These are phyloP conservation scores for Batillaria attramentaria DNA, from an alignment of 1,140 invertebrate genomes.

Conservation along the genomic window DNA sequence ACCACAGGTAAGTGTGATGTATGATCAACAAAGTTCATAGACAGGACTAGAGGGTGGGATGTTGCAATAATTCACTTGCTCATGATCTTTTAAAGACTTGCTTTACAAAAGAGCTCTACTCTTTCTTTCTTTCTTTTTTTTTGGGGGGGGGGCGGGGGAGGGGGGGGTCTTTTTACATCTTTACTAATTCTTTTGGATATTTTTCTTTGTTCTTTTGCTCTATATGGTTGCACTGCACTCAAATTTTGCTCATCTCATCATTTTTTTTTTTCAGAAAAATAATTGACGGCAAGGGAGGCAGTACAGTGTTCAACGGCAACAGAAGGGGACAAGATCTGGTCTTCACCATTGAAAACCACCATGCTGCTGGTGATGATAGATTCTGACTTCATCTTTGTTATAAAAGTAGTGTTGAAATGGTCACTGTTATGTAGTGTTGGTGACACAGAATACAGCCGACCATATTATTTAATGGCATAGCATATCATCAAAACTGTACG, in stretches of 20 bases:
- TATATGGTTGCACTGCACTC: no score
- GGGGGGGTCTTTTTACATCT: no score
- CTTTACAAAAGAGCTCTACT: no score
- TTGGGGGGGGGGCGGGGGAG: no score
- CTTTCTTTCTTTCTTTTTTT: no score
- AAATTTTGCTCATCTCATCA: background rate
- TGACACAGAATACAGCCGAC: no score
- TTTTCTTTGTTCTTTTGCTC: no score
- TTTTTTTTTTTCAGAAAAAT: slow-evolving; percentile 43
- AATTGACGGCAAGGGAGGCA: slow-evolving; percentile 48
- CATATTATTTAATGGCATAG: no score
- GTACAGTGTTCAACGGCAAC: slow-evolving; percentile 58
- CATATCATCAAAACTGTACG: no score
- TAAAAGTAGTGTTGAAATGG: background rate
- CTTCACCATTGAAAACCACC: slow-evolving; percentile 50
- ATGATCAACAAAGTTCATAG: background rate
- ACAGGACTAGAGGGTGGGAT: background rate
- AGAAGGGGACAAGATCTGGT: slow-evolving; percentile 43
- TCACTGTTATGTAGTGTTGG: no score
- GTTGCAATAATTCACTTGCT: background rate
- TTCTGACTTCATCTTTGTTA: background rate
- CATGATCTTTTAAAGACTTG: background rate
- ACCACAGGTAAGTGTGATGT: slow-evolving; percentile 39
- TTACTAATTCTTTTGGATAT: no score
- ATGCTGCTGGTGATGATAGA: slow-evolving; percentile 48